Base-by-base conservation (phyloP, 92 coral and sea anemone genomes). In the Palythoa caribaeorum region DNA sequence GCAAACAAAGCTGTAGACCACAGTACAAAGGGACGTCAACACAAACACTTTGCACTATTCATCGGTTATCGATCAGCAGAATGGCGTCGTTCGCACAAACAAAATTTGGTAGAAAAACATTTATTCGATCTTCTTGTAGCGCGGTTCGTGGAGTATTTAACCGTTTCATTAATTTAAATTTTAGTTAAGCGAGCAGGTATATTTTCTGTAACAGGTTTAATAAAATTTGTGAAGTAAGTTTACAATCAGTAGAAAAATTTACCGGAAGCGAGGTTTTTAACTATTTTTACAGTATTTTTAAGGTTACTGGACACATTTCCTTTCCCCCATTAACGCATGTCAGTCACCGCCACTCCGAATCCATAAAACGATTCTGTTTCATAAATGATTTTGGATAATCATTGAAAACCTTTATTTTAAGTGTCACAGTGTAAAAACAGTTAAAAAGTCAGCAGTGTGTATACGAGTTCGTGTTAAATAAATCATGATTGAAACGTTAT, bases 21-120 rank as follows among this genome's bases (percentile, higher is more conserved):
- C 28, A 20, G 20, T 76, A 68, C 86, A 81, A 81, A 66, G 40
- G 76, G 48, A 48, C 35, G 21, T 81, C 86, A 63, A 36, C 86
- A 81, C 39, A 60, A 81, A 65, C 2, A 17, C 38, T 78, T 78
- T 44, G 52, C 48, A 16, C 11, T 77, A 47, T 52, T 21, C 35
- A 54, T 44, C 75, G n/a, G 17, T 35, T 6, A 54, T 28, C 19
- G 20, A 3, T 81, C 71, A 37, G 21, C 19, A 60, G 17, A 3
- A 13, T 44, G 2, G 20, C 74, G 81, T 21, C 81, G 20, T 53
- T 77, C 51, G 60, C 81, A 15, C 37, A 9, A 39, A 35, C 12
- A 55, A 28, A 52, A 28, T n/a, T 16, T 38, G 2, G 11, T 20
- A 17, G 5, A 8, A 20, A 59, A 13, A 59, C 65, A 57, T 12